Evolutionary conservation across 2,113 vertebrate genomes (phyloP), one percentile per base, ranked within the genome.

Genomic region (Capreolus pygargus): DNA sequence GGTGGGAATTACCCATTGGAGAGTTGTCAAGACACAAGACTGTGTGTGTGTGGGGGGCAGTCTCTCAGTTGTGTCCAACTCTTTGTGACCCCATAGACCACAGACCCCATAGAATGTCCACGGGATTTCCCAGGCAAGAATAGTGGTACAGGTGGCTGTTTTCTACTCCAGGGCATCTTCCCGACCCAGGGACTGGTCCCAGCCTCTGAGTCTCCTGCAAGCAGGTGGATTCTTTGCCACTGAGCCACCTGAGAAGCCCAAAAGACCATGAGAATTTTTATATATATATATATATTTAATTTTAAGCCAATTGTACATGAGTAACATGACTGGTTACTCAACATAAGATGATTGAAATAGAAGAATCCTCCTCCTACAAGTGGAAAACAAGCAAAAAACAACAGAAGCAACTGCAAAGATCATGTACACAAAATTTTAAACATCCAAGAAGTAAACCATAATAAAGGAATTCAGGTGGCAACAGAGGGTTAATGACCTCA

Each of bases 321-420:
- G 17, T n/a, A 54, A 9, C 16, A n/a, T 86, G 6, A 10, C 27
- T 74, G 54, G 1, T 19, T 54, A 78, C 8, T 93, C 39, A 85
- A 47, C 13, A 76, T 64, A 25, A n/a, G 1, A 12, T 27, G 81
- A 84, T 3, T 85, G 25, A 89, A 90, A 52, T 54, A 30, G 39
- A 79, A 78, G 25, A 57, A 30, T 74, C 52, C 19, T 33, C 15
- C 5, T 33, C 19, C 12, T 39, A 0, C 5, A 67, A 9, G 67
- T 7, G 47, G 15, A n/a, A 79, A 76, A 52, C 3, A 23, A 78
- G 4, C 67, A 67, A 64, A 50, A 84, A 86, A 84, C 2, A 82
- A 16, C 11, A 67, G 2, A 14, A 47, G 2, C 28, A 82, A 30
- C 7, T 30, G 14, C 0, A 45, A 36, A 89, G 0, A 25, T 4